phyloP scores from a whole-genome alignment of 2,888 invertebrate genomes.

The Malthinus flaveolus region DNA sequence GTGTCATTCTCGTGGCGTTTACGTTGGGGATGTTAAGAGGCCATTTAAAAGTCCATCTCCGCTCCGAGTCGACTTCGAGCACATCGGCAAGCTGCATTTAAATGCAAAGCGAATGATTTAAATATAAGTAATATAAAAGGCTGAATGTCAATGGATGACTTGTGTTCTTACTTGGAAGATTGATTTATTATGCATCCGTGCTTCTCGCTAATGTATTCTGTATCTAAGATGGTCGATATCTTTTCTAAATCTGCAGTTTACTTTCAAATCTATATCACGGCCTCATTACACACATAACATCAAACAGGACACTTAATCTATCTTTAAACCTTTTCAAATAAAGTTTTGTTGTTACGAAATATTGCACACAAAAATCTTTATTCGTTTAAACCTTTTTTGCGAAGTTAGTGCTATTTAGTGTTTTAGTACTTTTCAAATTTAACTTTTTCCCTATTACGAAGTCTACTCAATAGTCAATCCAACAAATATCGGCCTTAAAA shows the following conservation, averaged over 20 bases:
- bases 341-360: no score
- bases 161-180: constrained; percentile 37
- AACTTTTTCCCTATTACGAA: no score
- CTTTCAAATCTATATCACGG: constrained; percentile 19
- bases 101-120: constrained; percentile 51
- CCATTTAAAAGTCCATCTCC: constrained; percentile 53
- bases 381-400: neutral
- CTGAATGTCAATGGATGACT: constrained; percentile 36
- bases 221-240: constrained; percentile 18
- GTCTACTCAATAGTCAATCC: no score
- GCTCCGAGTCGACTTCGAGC: constrained; percentile 45
- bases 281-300: constrained; percentile 21
- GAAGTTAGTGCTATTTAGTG: neutral
- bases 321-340: neutral
- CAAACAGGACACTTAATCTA: neutral
- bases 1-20: constrained; percentile 43
- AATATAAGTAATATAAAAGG: constrained; percentile 50
- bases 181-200: constrained; percentile 40
- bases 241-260: constrained; percentile 12
- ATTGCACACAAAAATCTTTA: no score
- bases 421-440: neutral
- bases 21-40: constrained; percentile 44
- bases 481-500: no score
- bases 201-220: constrained; percentile 25
- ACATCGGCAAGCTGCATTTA: constrained; percentile 49